These are phyloP conservation scores for Nasonia giraulti DNA, from an alignment of 1,140 invertebrate genomes.

Conservation along the genomic window DNA sequence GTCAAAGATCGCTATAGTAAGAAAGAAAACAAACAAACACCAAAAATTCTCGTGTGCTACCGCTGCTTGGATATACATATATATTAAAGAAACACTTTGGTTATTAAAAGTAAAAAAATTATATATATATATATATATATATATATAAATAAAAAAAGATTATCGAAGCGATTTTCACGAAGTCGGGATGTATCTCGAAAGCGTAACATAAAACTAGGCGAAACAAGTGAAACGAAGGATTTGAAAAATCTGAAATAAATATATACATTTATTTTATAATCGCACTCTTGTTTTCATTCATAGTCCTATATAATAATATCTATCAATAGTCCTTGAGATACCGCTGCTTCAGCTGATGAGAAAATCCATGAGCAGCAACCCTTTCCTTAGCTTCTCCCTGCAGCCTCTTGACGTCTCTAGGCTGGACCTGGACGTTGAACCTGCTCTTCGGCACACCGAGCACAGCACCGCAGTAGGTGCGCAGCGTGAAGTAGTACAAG, in stretches of 20 bases:
- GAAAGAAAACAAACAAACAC: background rate
- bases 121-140: background rate
- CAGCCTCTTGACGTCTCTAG: background rate
- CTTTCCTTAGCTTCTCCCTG: background rate
- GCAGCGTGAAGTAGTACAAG: slow-evolving; percentile 82
- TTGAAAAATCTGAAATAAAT: slow-evolving; percentile 61
- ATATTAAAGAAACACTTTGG: slow-evolving; percentile 22
- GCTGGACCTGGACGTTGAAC: slow-evolving; percentile 7
- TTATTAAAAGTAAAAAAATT: slow-evolving; percentile 31
- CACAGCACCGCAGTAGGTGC: slow-evolving; percentile 76
- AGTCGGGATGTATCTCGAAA: slow-evolving; percentile 45
- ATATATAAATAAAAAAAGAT: background rate
- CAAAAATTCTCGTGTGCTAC: slow-evolving; percentile 33
- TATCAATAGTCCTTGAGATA: too few relatives aligned
- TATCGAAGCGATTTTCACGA: slow-evolving; percentile 31
- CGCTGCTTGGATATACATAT: slow-evolving; percentile 24
- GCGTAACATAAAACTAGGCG: slow-evolving; percentile 49
- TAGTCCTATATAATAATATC: too few relatives aligned
- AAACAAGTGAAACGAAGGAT: slow-evolving; percentile 60
- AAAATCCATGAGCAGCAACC: background rate
- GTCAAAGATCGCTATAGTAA: background rate
- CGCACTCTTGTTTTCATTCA: slow-evolving; percentile 49
- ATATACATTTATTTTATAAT: slow-evolving; percentile 65
- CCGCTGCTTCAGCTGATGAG: background rate
- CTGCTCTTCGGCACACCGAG: background rate